Evolutionary conservation across 2,888 invertebrate species (phyloP).

Genomic region (Brachynemurus nebulosus): DNA sequence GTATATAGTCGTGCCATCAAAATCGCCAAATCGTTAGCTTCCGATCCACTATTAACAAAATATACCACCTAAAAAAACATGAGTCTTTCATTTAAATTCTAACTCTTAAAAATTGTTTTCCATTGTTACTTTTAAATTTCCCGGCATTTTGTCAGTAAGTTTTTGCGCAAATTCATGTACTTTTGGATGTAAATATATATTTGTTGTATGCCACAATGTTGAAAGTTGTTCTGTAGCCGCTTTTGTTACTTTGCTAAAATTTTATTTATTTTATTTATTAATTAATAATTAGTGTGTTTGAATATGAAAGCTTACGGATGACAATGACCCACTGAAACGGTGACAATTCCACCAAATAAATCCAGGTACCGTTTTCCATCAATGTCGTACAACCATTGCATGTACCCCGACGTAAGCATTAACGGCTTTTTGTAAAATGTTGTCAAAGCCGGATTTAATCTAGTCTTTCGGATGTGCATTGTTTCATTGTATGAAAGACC

Average conservation of each 20-base stretch:
- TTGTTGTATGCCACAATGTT: constrained; percentile 83
- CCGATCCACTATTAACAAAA: constrained; percentile 92
- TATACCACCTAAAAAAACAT: constrained; percentile 57
- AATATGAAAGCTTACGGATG: constrained; percentile 67
- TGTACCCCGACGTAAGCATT: constrained; percentile 70
- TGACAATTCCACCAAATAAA: constrained; percentile 93
- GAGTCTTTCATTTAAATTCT: constrained; percentile 4
- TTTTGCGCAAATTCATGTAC: constrained; percentile 83
- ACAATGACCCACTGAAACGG: constrained; percentile 93
- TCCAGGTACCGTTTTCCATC: constrained; percentile 81
- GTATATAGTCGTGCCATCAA: constrained; percentile 78
- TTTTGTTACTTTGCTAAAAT: constrained; percentile 67
- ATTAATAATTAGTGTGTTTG: too few species aligned
- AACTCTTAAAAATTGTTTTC: background rate
- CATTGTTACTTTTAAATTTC: constrained; percentile 58
- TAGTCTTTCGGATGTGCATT: constrained; percentile 39
- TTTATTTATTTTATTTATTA: too few species aligned
- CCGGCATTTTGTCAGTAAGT: constrained; percentile 68
- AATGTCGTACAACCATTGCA: constrained; percentile 88
- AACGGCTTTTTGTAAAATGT: constrained; percentile 73
- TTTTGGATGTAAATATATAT: constrained; percentile 79
- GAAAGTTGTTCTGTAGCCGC: constrained; percentile 67
- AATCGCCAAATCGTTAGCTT: constrained; percentile 91
- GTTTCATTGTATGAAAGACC: constrained; percentile 49
- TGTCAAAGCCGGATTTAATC: constrained; percentile 56